phyloP scores from a whole-genome alignment of 2,888 invertebrate genomes.

The Heteromyza rotundicornis region DNA sequence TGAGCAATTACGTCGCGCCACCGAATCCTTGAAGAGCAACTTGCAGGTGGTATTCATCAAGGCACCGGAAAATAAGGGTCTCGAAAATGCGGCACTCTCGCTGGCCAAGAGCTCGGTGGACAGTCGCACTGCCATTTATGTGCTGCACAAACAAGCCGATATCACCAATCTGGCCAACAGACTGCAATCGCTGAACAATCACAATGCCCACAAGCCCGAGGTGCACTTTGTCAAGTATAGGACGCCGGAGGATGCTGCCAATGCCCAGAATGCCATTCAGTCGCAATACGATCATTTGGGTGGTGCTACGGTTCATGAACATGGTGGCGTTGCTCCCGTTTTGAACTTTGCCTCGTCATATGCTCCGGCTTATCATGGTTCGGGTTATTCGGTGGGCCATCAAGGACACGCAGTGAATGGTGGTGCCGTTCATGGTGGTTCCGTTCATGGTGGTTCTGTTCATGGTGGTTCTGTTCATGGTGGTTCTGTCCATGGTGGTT shows the following conservation, averaged over 20 bases:
- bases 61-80: conserved; percentile 50
- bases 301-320: conserved; percentile 45
- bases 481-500: too few relatives aligned
- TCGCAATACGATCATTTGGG: conserved; percentile 50
- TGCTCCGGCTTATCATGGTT: not conserved
- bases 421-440: too few relatives aligned
- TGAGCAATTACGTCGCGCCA: conserved; percentile 29
- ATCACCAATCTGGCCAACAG: conserved; percentile 43
- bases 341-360: conserved; percentile 36
- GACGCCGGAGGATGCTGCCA: conserved; percentile 51
- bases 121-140: conserved; percentile 54
- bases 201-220: conserved; percentile 46
- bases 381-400: not conserved
- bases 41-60: conserved; percentile 57
- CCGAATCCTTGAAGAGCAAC: conserved; percentile 47
- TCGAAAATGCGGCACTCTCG: conserved; percentile 47
- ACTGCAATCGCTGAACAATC: conserved; percentile 37
- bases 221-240: conserved; percentile 55
- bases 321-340: conserved; percentile 52
- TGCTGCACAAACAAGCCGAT: conserved; percentile 51
- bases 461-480: too few relatives aligned
- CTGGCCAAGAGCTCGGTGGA: conserved; percentile 48
- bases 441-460: too few relatives aligned
- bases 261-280: conserved; percentile 52
- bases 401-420: too few relatives aligned